Base-by-base conservation (phyloP, 1,140 invertebrate genomes). In the Laupala kohalensis region DNA sequence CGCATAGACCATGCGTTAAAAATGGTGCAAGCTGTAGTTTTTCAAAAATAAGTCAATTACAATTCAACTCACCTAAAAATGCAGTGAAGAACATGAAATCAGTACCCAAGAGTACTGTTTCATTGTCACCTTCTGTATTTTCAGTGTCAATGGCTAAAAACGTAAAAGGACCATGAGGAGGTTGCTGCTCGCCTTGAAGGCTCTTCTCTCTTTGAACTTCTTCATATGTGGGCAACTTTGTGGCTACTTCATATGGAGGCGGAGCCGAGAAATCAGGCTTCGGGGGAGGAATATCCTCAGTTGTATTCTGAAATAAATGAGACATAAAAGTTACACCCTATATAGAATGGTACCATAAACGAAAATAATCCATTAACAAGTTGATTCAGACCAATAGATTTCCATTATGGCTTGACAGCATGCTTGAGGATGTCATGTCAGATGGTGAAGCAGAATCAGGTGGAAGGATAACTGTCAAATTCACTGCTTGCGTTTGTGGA, bases 1-100 rank as follows among this genome's bases (percentile, higher is more conserved):
- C n/a, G n/a, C n/a, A n/a, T n/a, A n/a, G n/a, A n/a, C n/a, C n/a
- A n/a, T n/a, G n/a, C n/a, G n/a, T n/a, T n/a, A n/a, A n/a, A n/a
- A n/a, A n/a, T n/a, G n/a, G n/a, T n/a, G n/a, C n/a, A n/a, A n/a
- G n/a, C n/a, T n/a, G n/a, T n/a, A n/a, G n/a, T n/a, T n/a, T n/a
- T n/a, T n/a, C n/a, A n/a, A n/a, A n/a, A n/a, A n/a, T n/a, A n/a
- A n/a, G n/a, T n/a, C n/a, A n/a, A n/a, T n/a, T n/a, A n/a, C n/a
- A n/a, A n/a, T n/a, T n/a, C n/a, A 70, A 62, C 78, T 83, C 83
- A 92, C 91, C 88, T 78, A 93, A 87, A 81, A 95, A 95, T 29
- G 92, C 91, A 71, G 90, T 91, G 74, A 92, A 87, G 79, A 95
- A 94, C 88, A 93, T 92, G 74, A 93, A 89, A 80, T 94, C 92